Evolutionary conservation across 1,140 invertebrate species (phyloP).

Genomic region (Drosophila navojoa): DNA sequence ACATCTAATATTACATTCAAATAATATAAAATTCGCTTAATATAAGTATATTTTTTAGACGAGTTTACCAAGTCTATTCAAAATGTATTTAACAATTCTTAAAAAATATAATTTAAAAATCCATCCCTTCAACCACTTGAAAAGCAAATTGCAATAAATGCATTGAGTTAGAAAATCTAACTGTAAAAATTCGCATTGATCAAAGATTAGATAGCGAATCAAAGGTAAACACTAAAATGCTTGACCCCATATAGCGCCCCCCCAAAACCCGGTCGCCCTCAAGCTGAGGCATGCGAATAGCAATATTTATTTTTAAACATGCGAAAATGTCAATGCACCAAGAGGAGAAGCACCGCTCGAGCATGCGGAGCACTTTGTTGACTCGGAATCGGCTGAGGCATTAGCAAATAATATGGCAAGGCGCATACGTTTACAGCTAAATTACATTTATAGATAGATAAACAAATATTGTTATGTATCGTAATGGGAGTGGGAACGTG

Average conservation of each 20-base stretch:
- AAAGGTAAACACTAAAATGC: neutral
- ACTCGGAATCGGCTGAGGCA: slow-evolving; percentile 26
- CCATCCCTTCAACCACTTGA: too few relatives aligned
- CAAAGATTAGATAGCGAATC: neutral
- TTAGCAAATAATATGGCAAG: slow-evolving; percentile 52
- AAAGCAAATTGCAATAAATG: too few relatives aligned
- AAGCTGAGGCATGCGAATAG: slow-evolving; percentile 21
- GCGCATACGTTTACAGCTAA: too few relatives aligned
- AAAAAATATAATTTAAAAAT: too few relatives aligned
- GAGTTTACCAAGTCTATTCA: too few relatives aligned
- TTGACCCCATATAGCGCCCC: neutral
- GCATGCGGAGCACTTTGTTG: slow-evolving; percentile 12
- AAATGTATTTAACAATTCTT: too few relatives aligned
- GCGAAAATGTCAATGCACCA: slow-evolving; percentile 48
- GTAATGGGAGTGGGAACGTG: neutral
- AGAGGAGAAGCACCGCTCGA: neutral
- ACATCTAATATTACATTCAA: too few relatives aligned
- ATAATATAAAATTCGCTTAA: too few relatives aligned
- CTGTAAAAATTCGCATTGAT: neutral
- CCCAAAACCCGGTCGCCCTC: neutral
- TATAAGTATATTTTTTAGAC: too few relatives aligned
- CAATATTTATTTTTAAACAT: slow-evolving; percentile 41
- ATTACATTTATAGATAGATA: slow-evolving; percentile 14
- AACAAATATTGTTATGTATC: neutral
- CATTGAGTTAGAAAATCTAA: too few relatives aligned